These are phyloP conservation scores for Clamator glandarius DNA, from an alignment of 2,797 vertebrate genomes.

Conservation along the genomic window DNA sequence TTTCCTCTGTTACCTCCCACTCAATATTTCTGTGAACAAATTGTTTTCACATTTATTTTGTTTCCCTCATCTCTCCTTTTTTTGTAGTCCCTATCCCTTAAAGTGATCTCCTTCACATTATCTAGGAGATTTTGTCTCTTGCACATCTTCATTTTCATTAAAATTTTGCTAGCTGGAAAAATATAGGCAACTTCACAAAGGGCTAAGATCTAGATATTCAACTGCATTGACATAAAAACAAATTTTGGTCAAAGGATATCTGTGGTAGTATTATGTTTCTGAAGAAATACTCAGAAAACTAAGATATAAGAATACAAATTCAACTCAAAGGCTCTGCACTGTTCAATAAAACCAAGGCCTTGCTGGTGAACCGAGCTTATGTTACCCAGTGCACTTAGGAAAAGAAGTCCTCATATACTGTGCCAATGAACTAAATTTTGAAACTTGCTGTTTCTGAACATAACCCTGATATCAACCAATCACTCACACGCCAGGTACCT, in stretches of 20 bases:
- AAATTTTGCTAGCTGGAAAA: background rate
- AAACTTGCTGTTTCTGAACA: background rate
- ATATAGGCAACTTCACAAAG: background rate
- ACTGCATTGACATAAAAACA: background rate
- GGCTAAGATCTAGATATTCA: background rate
- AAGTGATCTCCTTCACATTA: background rate
- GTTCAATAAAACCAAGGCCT: background rate
- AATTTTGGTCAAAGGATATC: background rate
- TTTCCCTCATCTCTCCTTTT: background rate
- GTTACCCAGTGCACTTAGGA: background rate
- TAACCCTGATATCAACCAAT: slow-evolving; percentile 5
- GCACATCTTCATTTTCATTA: background rate
- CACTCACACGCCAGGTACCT: background rate
- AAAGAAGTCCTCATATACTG: background rate
- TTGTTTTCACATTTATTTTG: background rate
- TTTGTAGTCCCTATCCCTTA: background rate
- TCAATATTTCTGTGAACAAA: background rate
- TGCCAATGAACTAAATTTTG: slow-evolving; percentile 12
- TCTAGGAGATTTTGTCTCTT: background rate
- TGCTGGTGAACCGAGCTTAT: background rate
- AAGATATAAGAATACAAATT: slow-evolving; percentile 4
- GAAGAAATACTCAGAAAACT: slow-evolving; percentile 11
- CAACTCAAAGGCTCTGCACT: background rate
- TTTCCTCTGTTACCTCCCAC: background rate
- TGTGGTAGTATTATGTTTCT: background rate